Conservation (phyloP, 2,113 vertebrate species). For the Circaetus gallicus region DNA sequence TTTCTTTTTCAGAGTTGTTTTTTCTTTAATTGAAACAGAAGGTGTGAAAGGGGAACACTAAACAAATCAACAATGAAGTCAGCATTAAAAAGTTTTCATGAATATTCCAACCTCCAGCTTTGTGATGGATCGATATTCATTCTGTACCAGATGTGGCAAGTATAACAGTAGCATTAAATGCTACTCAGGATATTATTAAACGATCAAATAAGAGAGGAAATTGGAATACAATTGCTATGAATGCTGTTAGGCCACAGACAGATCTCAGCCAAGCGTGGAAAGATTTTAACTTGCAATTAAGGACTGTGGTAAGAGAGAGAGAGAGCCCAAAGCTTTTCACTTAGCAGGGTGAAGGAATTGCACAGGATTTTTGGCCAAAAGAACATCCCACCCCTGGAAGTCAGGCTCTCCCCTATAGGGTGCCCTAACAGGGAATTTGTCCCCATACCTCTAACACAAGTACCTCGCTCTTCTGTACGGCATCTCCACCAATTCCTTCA, state of each 20-base stretch:
- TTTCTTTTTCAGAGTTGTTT: not conserved
- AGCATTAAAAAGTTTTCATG: not conserved
- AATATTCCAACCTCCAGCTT: not conserved
- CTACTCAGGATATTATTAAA: not conserved
- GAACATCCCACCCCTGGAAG: not conserved
- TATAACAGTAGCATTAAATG: not conserved
- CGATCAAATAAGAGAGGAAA: not conserved
- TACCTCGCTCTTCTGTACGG: not conserved
- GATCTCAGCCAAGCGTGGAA: not conserved
- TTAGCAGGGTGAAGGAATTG: not conserved
- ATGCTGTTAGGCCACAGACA: not conserved
- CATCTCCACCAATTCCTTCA: not conserved
- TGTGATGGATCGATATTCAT: not conserved
- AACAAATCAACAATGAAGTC: not conserved
- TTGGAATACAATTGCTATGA: not conserved
- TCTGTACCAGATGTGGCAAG: not conserved
- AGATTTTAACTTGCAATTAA: not conserved
- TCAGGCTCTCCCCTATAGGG: not conserved
- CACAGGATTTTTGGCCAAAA: not conserved
- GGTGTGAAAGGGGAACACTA: not conserved
- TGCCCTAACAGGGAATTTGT: not conserved
- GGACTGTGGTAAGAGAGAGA: not conserved
- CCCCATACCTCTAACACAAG: not conserved
- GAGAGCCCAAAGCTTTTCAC: not conserved
- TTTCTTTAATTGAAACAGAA: not conserved